Evolutionary conservation across 37 sponge, comb jelly and placozoan species (phyloP).

Genomic region (Spongilla lacustris): DNA sequence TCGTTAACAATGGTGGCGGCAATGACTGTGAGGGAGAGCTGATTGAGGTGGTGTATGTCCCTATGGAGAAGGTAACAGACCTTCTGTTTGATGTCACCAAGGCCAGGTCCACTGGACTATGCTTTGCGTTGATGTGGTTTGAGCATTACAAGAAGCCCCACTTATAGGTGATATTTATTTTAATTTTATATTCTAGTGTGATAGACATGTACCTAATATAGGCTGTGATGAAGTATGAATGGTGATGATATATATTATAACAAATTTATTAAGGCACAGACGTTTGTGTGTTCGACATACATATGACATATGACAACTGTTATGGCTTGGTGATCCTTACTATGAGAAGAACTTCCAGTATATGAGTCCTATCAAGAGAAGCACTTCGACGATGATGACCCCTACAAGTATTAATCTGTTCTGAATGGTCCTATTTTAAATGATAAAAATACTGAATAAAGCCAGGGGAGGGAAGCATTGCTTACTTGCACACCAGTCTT

Average conservation of each 20-base stretch:
- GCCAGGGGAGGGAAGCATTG: too few relatives aligned
- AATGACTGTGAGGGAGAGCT: conserved; percentile 79
- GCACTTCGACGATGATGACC: conserved; percentile 73
- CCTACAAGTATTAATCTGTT: conserved; percentile 68
- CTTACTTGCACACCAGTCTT: conserved; percentile 72
- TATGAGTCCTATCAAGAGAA: conserved; percentile 57
- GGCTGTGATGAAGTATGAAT: too few relatives aligned
- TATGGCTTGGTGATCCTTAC: background rate
- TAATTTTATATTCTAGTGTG: too few relatives aligned
- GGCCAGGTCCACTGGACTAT: conserved; percentile 71
- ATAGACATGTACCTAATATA: background rate
- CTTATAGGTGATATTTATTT: background rate
- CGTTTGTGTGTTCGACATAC: background rate
- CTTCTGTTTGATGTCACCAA: conserved; percentile 61
- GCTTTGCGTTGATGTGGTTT: conserved; percentile 87
- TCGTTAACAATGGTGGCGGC: conserved; percentile 72
- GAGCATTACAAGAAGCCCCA: conserved; percentile 43
- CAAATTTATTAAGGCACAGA: background rate
- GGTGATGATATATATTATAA: too few relatives aligned
- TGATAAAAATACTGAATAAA: too few relatives aligned
- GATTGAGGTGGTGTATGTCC: conserved; percentile 89
- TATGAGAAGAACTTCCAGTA: conserved; percentile 69
- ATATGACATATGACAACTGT: conserved; percentile 9
- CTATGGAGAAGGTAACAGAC: conserved; percentile 51
- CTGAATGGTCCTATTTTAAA: conserved; percentile 53